Evolutionary conservation across 2,113 vertebrate species (phyloP), one percentile per base, ranked within the genome.

Genomic region (Nibea albiflora): DNA sequence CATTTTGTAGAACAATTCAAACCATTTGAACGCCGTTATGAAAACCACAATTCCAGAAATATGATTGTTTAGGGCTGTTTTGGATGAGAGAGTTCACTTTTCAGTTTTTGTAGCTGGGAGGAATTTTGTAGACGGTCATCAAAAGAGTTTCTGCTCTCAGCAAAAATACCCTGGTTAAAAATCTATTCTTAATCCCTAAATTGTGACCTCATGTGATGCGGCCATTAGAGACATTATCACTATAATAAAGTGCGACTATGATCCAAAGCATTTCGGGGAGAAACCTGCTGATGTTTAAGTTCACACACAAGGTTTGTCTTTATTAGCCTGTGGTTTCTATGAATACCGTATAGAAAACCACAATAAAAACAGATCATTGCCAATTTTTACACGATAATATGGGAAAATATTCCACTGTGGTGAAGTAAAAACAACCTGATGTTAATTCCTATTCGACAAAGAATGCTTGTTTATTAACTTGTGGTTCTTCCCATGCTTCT

Each of bases 391-490:
- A 78, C 46, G 74, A 19, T 61, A 73, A 67, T 57, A 56, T 50
- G 50, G 26, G 53, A 77, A 84, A 78, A 78, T 60, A 9, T 66
- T 69, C 69, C 28, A 49, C 50, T 76, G 52, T 63, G 71, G 81
- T 60, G 9, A 22, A 31, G 19, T 61, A 57, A 77, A 83, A 83
- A 75, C 65, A 86, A 22, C 66, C 72, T 87, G 58, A 85, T 78
- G 56, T 77, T 70, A 71, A 79, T 72, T 53, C 26, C 54, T 56
- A 78, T 26, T 64, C 19, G 1, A 57, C 53, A 73, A 72, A 82
- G 35, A 47, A 58, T 67, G 20, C 28, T 70, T 79, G 20, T 69
- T 77, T 88, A 81, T 85, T 85, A 71, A 74, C n/a, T 69, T 81
- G 76, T 65, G 73, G 74, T 73, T 78, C 62, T 79, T 73, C 50